Evolutionary conservation across 1,140 invertebrate species (phyloP).

Genomic region (Philotrypesis tridentata): DNA sequence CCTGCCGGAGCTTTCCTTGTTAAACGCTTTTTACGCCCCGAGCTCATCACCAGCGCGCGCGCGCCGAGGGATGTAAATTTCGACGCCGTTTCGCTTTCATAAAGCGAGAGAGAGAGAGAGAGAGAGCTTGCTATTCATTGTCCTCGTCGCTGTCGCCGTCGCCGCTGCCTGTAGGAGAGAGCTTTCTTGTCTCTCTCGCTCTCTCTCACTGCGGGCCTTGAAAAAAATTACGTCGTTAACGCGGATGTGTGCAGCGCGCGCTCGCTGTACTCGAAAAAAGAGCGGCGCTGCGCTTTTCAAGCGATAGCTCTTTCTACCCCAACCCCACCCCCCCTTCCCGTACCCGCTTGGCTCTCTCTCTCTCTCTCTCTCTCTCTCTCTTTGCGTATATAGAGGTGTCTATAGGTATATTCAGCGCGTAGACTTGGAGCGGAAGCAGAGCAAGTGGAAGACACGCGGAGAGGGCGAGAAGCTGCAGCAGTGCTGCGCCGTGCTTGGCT

Average conservation of each 20-base stretch:
- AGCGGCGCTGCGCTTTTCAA: not conserved
- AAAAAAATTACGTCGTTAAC: constrained; percentile 42
- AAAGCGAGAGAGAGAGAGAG: not conserved
- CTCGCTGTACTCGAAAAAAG: constrained; percentile 6
- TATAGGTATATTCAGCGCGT: no score
- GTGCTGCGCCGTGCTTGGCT: not conserved
- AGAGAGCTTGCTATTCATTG: constrained; percentile 25
- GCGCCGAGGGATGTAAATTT: constrained; percentile 22
- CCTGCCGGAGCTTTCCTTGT: not conserved
- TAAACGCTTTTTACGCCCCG: not conserved
- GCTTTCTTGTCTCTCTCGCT: constrained; percentile 16
- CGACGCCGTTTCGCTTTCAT: not conserved
- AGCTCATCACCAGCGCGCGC: not conserved
- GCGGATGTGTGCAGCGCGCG: not conserved
- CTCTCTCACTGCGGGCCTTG: not conserved
- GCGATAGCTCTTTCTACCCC: not conserved
- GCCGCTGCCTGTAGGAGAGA: no score
- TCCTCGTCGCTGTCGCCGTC: not conserved
- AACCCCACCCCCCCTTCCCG: not conserved
- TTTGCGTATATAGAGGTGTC: no score
- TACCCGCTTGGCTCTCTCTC: not conserved
- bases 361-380: no score
- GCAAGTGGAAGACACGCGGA: not conserved
- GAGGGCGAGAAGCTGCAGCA: not conserved
- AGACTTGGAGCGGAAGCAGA: not conserved